Evolutionary conservation across 2,888 invertebrate genomes (phyloP).

Genomic region (Cordylochernes scorpioides): DNA sequence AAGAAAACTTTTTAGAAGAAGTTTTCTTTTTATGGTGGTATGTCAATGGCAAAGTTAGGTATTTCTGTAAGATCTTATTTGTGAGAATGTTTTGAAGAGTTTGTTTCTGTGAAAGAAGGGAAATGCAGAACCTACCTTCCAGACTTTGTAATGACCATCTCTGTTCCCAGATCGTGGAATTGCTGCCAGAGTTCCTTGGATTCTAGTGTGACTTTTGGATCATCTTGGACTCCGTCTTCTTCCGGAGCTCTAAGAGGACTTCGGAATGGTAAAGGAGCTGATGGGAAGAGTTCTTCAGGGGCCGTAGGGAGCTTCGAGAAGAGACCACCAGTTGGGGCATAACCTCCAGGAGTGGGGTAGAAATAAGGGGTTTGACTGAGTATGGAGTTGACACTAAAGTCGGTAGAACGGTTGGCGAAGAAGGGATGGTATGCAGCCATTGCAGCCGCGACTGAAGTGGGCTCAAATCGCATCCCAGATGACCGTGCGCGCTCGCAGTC

Average conservation of each 20-base stretch:
- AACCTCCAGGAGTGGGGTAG: no score
- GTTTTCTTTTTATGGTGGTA: no score
- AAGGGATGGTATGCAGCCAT: constrained; percentile 34
- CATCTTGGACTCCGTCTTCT: constrained; percentile 28
- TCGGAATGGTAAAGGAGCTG: constrained; percentile 37
- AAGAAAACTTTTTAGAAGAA: no score
- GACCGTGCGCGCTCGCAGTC: no score
- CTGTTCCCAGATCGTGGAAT: constrained; percentile 91
- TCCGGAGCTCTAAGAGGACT: constrained; percentile 42
- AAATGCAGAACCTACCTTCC: constrained; percentile 74
- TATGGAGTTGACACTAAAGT: constrained; percentile 72
- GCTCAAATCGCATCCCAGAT: constrained; percentile 54
- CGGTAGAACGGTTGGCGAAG: constrained; percentile 43
- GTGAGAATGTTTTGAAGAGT: no score
- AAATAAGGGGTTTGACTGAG: constrained; percentile 31
- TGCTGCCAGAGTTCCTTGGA: constrained; percentile 97
- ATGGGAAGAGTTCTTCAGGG: constrained; percentile 13
- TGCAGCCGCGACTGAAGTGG: constrained; percentile 27
- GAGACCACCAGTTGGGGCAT: no score
- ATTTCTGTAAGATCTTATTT: no score
- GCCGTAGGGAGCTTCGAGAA: no score
- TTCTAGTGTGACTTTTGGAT: constrained; percentile 93
- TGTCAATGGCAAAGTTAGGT: no score
- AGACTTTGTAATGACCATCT: constrained; percentile 99
- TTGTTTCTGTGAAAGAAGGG: no score